Base-by-base conservation (phyloP, 2,888 invertebrate species). In the Drosophila putrida region DNA sequence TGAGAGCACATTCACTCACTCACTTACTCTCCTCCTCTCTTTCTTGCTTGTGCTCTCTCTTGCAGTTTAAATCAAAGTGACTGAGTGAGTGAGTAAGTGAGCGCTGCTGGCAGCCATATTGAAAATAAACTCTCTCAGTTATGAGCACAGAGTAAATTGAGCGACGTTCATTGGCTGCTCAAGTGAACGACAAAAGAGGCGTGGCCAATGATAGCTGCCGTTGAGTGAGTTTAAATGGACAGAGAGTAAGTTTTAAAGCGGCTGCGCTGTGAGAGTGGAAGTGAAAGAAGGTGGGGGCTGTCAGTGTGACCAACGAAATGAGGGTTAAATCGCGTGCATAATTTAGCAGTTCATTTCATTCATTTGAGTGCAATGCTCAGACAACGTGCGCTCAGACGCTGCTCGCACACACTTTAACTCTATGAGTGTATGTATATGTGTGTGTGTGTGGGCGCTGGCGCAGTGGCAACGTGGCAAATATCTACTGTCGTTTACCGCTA, bases 401-500 rank as follows among this genome's bases (percentile, higher is more conserved):
- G 46, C 44, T 71, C 49, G 38, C 58, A 61, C 55, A 11, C 20
- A 20, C 20, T 20, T 20, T 20, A 20, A 20, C 20, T 20, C 20
- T 31, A 6, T 31, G 31, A 6, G 31, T 31, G 31, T 31, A 6
- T 31, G 31, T 6, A 8, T 31, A 8, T 58, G 62, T 46, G 13
- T 11, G 51, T 36, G 46, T 71, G 71, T 72, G 81, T 74, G 78
- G 68, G 78, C 81, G 75, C 82, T 81, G 82, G 88, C 85, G 82
- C 72, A 82, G 57, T 78, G 78, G 90, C 91, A 88, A 90, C 91
- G 89, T 90, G 86, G 91, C 91, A 91, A 90, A 89, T 90, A 88
- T 88, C 90, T 90, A 90, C 89, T 90, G 90, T 89, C 92, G 90
- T 91, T 91, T 92, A 92, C 90, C 88, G 90, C 90, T 90, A 92